These are phyloP conservation scores for Indri indri DNA, from an alignment of 2,113 vertebrate genomes.

Conservation along the genomic window DNA sequence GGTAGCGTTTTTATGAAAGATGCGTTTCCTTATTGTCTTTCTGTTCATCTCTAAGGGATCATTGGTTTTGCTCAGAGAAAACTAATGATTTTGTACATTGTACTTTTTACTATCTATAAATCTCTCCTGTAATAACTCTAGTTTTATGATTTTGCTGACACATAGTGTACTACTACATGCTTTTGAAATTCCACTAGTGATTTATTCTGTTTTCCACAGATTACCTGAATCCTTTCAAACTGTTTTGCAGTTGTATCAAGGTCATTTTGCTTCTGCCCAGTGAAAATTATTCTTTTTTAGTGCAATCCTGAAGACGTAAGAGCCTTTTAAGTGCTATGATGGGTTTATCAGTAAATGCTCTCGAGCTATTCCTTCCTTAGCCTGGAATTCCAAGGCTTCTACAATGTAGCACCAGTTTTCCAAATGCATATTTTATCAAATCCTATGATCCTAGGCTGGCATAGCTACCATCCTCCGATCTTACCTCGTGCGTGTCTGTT, in stretches of 20 bases:
- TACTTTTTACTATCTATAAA: background rate
- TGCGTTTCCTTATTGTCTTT: background rate
- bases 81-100: background rate
- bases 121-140: background rate
- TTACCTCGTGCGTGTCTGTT: fast-evolving
- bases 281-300: background rate
- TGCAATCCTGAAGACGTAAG: background rate
- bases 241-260: background rate
- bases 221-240: background rate
- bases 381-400: background rate
- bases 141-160: background rate
- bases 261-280: background rate
- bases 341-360: background rate
- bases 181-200: background rate
- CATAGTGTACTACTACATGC: background rate
- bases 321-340: background rate
- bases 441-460: background rate
- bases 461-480: fast-evolving
- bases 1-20: background rate
- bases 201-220: background rate
- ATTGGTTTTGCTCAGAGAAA: background rate
- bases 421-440: background rate
- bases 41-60: background rate
- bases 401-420: constrained; percentile 51
- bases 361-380: background rate